Percentiles rank a stretch among this genome's conserved stretches.
Evolutionary conservation across 2,888 invertebrate species (phyloP).

Genomic region (Hirtodrosophila histrioides): DNA sequence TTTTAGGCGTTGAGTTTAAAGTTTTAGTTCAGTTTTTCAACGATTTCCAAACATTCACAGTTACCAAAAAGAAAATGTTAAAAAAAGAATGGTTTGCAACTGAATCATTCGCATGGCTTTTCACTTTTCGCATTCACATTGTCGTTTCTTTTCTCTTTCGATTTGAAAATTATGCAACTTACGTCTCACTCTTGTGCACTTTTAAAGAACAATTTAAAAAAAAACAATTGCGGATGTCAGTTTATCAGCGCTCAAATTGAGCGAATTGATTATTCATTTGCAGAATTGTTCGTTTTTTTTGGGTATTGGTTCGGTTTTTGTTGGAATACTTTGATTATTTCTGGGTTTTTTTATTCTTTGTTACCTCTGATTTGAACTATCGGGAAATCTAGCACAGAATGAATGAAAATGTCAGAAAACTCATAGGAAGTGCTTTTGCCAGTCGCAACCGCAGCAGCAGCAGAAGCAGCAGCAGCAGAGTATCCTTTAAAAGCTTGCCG

Average conservation of each 20-base stretch:
- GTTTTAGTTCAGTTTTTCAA: slow-evolving; percentile 1
- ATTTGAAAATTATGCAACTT: slow-evolving; percentile 76
- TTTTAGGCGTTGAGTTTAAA: slow-evolving; percentile 1
- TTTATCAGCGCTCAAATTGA: slow-evolving; percentile 1
- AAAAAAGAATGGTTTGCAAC: background rate
- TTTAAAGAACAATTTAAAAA: slow-evolving; percentile 50
- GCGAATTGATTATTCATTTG: background rate
- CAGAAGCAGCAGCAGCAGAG: slow-evolving; percentile 29
- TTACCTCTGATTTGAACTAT: slow-evolving; percentile 79
- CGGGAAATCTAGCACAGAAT: slow-evolving; percentile 83
- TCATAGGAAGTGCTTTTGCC: slow-evolving; percentile 66
- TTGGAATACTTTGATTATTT: slow-evolving; percentile 27
- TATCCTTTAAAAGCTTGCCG: slow-evolving; percentile 59
- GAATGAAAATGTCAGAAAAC: slow-evolving; percentile 72
- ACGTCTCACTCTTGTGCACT: slow-evolving; percentile 82
- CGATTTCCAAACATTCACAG: slow-evolving; percentile 10
- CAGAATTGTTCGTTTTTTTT: slow-evolving; percentile 6
- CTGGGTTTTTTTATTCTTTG: slow-evolving; percentile 21
- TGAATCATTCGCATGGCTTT: slow-evolving; percentile 13
- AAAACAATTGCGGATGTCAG: slow-evolving; percentile 25
- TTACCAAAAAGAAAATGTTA: slow-evolving; percentile 2
- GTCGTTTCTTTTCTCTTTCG: slow-evolving; percentile 19
- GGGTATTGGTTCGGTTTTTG: slow-evolving; percentile 28
- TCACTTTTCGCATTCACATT: slow-evolving; percentile 18
- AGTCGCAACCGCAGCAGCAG: slow-evolving; percentile 17